phyloP scores from a whole-genome alignment of 2,113 vertebrate genomes.

The Petaurus breviceps region DNA sequence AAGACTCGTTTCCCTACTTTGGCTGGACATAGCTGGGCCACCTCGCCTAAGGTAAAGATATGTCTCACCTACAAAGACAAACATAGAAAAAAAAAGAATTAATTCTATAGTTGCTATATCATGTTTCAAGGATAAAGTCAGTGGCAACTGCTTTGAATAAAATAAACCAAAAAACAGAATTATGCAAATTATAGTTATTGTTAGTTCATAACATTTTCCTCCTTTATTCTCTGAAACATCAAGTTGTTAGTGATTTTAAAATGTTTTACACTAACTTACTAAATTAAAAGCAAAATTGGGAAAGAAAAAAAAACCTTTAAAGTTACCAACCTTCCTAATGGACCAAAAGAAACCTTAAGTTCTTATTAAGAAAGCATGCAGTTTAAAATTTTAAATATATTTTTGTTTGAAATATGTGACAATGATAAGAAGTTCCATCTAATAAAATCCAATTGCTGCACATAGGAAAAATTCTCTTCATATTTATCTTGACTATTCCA shows the following conservation, averaged over 20 bases:
- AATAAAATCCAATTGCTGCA: background rate
- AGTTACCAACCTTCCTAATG: background rate
- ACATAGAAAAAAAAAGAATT: constrained; percentile 56
- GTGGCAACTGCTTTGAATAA: constrained; percentile 1
- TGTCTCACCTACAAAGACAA: constrained; percentile 88
- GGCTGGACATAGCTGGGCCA: constrained; percentile 91
- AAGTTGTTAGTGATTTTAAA: constrained; percentile 19
- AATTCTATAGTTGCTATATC: background rate
- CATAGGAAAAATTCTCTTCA: background rate
- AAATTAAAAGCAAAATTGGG: background rate
- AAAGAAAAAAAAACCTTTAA: constrained; percentile 8
- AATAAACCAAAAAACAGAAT: constrained; percentile 10
- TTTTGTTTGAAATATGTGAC: background rate
- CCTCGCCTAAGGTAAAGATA: constrained; percentile 92
- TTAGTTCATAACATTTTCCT: background rate
- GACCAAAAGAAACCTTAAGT: background rate
- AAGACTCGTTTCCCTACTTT: constrained; percentile 88
- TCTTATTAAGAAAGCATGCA: background rate
- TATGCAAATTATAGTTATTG: background rate
- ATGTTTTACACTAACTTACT: constrained; percentile 9
- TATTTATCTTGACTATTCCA: background rate
- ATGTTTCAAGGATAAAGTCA: background rate
- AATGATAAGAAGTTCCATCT: background rate
- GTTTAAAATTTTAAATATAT: background rate
- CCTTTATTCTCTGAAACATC: background rate